Percentiles rank a stretch among this genome's conserved stretches.
Evolutionary conservation across 1,140 invertebrate species (phyloP).

Genomic region (Lamellibrachia luymesi): DNA sequence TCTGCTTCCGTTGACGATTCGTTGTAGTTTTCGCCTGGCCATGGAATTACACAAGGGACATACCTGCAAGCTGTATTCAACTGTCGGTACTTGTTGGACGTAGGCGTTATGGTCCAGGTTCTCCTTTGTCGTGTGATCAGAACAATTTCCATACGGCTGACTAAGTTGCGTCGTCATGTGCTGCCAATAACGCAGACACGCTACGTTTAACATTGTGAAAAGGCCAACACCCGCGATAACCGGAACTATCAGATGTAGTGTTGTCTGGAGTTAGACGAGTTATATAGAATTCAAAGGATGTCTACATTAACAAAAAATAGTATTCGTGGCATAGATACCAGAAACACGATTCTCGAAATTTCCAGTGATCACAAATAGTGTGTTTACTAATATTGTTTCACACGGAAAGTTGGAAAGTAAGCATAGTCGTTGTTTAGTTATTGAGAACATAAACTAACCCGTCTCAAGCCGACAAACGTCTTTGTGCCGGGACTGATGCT

Average conservation of each 20-base stretch:
- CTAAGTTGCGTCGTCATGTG: neutral
- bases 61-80: neutral
- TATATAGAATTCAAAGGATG: too few species aligned
- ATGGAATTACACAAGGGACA: neutral
- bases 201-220: neutral
- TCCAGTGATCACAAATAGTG: too few species aligned
- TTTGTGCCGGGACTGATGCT: constrained; percentile 5
- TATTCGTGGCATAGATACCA: neutral
- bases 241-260: too few species aligned
- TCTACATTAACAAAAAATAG: neutral
- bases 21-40: too few species aligned
- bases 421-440: neutral
- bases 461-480: constrained; percentile 14
- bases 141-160: neutral
- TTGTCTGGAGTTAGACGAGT: too few species aligned
- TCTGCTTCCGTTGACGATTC: too few species aligned
- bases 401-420: neutral
- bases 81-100: neutral
- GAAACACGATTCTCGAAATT: neutral
- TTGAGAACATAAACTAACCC: constrained; percentile 12
- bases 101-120: neutral
- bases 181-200: neutral
- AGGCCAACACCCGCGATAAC: too few species aligned
- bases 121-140: neutral
- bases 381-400: too few species aligned